Evolutionary conservation across 2,888 invertebrate genomes (phyloP), one percentile per base, ranked within the genome.

Genomic region (Drosophila anomalipes): DNA sequence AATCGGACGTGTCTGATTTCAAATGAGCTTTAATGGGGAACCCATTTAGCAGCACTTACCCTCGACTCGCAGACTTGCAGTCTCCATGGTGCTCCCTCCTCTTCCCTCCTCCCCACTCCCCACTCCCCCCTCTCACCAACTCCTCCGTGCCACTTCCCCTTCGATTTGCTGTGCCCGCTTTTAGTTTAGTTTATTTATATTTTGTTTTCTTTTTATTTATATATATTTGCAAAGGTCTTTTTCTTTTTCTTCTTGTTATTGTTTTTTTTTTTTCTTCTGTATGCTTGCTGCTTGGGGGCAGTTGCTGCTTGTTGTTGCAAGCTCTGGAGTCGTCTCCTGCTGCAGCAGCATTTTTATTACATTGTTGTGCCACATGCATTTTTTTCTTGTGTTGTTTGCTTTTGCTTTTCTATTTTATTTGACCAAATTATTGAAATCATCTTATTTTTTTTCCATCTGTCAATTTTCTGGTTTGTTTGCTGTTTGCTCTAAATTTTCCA

Each of bases 1-100:
- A 93, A 93, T 93, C 93, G 93, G 92, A 93, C 92, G 91, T 93
- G 92, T 93, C 93, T 93, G 93, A 93, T 93, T 93, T 93, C 93
- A 93, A 93, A 93, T 93, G 93, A 93, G 92, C 92, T 91, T 93
- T 93, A 93, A 93, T 93, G 92, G 93, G 92, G 91, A 90, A 91
- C 89, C 91, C 92, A 92, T 92, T 93, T 92, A 92, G 86, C 88
- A 75, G 89, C 86, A 78, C 74, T 86, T 84, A 81, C 82, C 83
- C 82, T 69, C 60, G 56, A 61, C 70, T 62, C 66, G 59, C 70
- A 63, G 74, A 71, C 85, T 82, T 56, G 37, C 74, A 63, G 71
- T 53, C 78, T 65, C 67, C 32, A 74, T 52, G 65, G 4, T 35
- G 47, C 26, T 4, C 28, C 26, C 6, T 9, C 26, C 10, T 4